Evolutionary conservation across 2,888 invertebrate species (phyloP).

Genomic region (Aradus depressus): DNA sequence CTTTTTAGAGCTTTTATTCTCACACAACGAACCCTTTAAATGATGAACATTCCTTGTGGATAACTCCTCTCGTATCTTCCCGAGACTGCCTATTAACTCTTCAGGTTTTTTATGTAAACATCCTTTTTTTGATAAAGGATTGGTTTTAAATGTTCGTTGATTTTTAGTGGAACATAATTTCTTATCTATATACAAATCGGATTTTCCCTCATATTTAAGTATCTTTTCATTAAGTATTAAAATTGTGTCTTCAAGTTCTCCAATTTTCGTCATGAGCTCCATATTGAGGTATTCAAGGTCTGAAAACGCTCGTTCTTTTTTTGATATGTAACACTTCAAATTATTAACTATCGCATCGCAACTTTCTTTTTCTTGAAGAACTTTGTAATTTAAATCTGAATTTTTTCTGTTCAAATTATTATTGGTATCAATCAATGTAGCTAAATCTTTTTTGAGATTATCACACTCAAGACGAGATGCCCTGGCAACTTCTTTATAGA

Average conservation of each 20-base stretch:
- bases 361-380: neutral
- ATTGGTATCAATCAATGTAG: too few species aligned
- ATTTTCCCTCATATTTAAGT: conserved; percentile 17
- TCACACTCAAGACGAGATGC: neutral
- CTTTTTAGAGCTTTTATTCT: too few species aligned
- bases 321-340: conserved; percentile 41
- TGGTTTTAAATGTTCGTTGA: too few species aligned
- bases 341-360: conserved; percentile 35
- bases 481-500: neutral
- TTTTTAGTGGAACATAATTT: too few species aligned
- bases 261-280: conserved; percentile 46
- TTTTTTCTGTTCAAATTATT: neutral
- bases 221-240: conserved; percentile 24
- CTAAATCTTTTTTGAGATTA: too few species aligned
- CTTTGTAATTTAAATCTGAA: neutral
- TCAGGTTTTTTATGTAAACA: too few species aligned
- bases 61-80: too few species aligned
- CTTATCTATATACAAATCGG: too few species aligned
- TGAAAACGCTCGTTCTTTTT: conserved; percentile 46
- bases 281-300: conserved; percentile 49
- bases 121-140: too few species aligned
- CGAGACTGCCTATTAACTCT: too few species aligned
- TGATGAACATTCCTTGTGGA: too few species aligned
- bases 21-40: too few species aligned
- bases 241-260: conserved; percentile 48